Evolutionary conservation across 2,888 invertebrate genomes (phyloP).

Genomic region (Invenusta paracnida): DNA sequence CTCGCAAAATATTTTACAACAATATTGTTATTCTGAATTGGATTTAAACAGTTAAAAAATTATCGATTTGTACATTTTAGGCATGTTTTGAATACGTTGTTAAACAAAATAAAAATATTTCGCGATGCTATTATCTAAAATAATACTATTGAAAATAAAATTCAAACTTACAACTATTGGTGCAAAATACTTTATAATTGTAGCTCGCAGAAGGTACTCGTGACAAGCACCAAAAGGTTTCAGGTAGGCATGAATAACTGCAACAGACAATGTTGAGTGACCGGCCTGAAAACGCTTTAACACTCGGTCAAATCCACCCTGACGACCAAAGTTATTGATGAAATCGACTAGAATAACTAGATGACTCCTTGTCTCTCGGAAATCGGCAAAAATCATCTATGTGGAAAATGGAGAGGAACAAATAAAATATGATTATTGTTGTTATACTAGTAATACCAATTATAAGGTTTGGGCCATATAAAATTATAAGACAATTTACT

Average conservation of each 20-base stretch:
- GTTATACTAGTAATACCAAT: no score
- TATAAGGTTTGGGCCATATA: no score
- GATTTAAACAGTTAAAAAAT: no score
- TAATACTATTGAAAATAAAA: background rate
- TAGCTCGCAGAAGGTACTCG: constrained; percentile 80
- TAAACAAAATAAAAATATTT: no score
- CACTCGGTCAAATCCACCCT: constrained; percentile 76
- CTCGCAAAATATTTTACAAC: no score
- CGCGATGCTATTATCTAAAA: no score
- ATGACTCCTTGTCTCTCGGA: background rate
- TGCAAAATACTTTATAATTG: constrained; percentile 78
- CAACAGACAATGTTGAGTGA: background rate
- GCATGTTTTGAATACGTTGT: no score
- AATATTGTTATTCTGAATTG: no score
- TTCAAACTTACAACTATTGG: constrained; percentile 41
- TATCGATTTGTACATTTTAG: no score
- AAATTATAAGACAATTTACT: no score
- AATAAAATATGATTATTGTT: background rate
- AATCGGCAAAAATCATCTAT: background rate
- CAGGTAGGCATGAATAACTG: background rate
- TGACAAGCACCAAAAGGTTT: constrained; percentile 82
- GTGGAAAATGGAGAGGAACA: background rate
- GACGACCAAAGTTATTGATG: constrained; percentile 83
- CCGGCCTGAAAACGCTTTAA: background rate
- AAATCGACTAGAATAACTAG: constrained; percentile 81